These are phyloP conservation scores for Trichonephila clavata DNA, from an alignment of 1,140 invertebrate genomes.

Conservation along the genomic window DNA sequence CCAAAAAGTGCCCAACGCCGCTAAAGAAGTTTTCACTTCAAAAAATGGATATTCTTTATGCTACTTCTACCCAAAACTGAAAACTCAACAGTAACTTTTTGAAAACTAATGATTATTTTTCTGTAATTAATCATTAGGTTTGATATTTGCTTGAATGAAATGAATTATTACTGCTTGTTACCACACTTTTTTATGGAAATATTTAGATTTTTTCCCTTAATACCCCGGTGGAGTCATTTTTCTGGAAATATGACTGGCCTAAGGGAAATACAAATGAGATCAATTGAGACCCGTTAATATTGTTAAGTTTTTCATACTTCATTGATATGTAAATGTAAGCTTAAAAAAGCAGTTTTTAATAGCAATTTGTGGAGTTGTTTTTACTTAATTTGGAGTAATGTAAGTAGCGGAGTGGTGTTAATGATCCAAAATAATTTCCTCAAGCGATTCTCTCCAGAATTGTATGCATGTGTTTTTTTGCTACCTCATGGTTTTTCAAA, in stretches of 20 bases:
- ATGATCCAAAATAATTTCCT: constrained; percentile 49
- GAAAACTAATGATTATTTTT: neutral
- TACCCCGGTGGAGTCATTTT: constrained; percentile 41
- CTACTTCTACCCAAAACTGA: too few relatives aligned
- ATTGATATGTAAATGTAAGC: neutral
- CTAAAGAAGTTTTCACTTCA: too few relatives aligned
- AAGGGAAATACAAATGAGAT: constrained; percentile 35
- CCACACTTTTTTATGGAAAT: neutral
- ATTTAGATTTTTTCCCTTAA: neutral
- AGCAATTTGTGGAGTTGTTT: constrained; percentile 54
- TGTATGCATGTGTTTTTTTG: neutral
- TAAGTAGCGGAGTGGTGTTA: constrained; percentile 23
- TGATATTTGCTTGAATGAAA: neutral
- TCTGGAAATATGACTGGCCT: neutral
- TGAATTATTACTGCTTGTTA: neutral
- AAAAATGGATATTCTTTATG: too few relatives aligned
- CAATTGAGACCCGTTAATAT: constrained; percentile 20
- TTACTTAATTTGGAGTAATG: constrained; percentile 50
- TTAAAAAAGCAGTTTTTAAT: constrained; percentile 50
- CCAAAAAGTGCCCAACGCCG: too few relatives aligned
- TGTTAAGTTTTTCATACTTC: neutral
- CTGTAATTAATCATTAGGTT: neutral
- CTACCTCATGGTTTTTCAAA: neutral
- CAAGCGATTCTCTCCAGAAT: neutral
- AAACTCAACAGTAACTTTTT: neutral